phyloP scores from a whole-genome alignment of 2,113 vertebrate species.

The Calidris pugnax region DNA sequence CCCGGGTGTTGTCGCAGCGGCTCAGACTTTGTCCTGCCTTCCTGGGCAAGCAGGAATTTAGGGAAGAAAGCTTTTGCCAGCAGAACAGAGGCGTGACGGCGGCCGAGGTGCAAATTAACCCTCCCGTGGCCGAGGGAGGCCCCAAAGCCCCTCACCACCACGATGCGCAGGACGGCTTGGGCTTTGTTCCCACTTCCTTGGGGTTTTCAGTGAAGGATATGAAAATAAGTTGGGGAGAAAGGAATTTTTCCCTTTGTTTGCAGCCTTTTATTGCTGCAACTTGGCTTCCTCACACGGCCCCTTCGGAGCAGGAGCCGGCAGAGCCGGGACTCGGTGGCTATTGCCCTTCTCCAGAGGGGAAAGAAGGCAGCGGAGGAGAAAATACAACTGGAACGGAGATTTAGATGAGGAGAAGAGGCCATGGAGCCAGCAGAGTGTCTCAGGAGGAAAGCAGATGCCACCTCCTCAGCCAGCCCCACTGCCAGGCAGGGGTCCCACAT shows the following conservation, averaged over 20 bases:
- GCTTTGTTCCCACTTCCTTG: not conserved
- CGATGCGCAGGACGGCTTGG: accelerated
- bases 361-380: not conserved
- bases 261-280: not conserved
- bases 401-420: not conserved
- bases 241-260: not conserved
- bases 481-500: not conserved
- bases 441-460: not conserved
- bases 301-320: not conserved
- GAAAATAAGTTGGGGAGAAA: not conserved
- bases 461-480: not conserved
- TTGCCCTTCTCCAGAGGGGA: not conserved
- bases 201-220: not conserved
- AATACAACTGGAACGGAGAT: not conserved
- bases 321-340: accelerated
- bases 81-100: not conserved
- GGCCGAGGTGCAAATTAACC: not conserved
- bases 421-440: accelerated
- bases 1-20: not conserved
- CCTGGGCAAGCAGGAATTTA: not conserved
- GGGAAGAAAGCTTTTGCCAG: not conserved
- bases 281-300: accelerated
- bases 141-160: accelerated
- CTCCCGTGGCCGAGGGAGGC: accelerated
- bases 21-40: conserved; percentile 5